phyloP scores from a whole-genome alignment of 2,797 vertebrate species.

The Argentina silus region DNA sequence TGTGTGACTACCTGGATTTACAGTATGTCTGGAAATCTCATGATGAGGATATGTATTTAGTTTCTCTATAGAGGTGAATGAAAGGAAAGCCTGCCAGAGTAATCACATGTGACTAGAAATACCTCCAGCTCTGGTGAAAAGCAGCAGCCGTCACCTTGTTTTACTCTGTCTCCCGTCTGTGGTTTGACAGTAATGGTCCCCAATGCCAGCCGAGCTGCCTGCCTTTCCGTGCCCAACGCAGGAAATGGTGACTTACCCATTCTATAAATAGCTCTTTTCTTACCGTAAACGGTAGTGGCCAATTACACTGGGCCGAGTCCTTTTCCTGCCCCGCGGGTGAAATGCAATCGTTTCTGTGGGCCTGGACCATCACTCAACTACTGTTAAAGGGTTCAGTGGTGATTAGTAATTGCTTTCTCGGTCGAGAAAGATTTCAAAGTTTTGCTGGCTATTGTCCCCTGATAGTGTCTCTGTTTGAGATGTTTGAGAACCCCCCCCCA shows the following conservation, averaged over 20 bases:
- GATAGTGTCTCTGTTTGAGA: slow-evolving; percentile 19
- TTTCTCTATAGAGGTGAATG: slow-evolving; percentile 26
- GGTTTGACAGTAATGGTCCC: slow-evolving; percentile 17
- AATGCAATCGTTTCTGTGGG: slow-evolving; percentile 21
- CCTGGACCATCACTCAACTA: slow-evolving; percentile 16
- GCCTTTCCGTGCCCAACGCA: slow-evolving; percentile 38
- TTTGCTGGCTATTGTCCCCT: neutral
- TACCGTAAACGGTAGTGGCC: slow-evolving; percentile 42
- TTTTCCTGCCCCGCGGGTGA: slow-evolving; percentile 15
- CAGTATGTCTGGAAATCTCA: slow-evolving; percentile 11
- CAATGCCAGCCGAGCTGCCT: slow-evolving; percentile 18
- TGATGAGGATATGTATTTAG: neutral
- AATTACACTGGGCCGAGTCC: slow-evolving; percentile 49
- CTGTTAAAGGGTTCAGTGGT: slow-evolving; percentile 28
- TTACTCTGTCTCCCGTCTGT: slow-evolving; percentile 44
- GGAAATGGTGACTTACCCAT: slow-evolving; percentile 45
- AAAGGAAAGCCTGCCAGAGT: neutral
- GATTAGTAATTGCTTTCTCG: slow-evolving; percentile 37
- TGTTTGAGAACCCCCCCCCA: slow-evolving; percentile 19
- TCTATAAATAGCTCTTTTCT: slow-evolving; percentile 45
- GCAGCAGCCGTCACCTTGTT: slow-evolving; percentile 19
- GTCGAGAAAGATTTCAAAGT: slow-evolving; percentile 27
- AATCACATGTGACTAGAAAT: slow-evolving; percentile 40
- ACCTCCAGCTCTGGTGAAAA: neutral
- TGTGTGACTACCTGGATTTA: slow-evolving; percentile 12